Evolutionary conservation across 1,140 invertebrate genomes (phyloP), one percentile per base, ranked within the genome.

Genomic region (Elysia chlorotica): DNA sequence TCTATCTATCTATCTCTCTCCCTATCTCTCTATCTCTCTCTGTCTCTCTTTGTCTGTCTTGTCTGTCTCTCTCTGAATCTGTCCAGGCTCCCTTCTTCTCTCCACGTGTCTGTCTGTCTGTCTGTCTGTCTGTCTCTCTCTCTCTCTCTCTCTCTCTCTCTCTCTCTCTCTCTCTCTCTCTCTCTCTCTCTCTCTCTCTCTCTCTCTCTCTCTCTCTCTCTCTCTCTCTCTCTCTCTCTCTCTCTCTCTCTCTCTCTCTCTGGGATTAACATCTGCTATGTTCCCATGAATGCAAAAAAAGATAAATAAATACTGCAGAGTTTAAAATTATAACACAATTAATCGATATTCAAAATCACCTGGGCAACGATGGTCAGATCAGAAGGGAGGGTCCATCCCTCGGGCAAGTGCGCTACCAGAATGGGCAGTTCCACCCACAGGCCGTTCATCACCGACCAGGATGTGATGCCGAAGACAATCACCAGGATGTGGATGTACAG

Each of bases 391-490:
- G 88, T 91, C 95, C 96, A 97, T 82, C 90, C 90, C 89, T 98
- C 96, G 0, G 96, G 96, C 37, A 95, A 90, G n/a, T 72, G 31
- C 4, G 75, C 63, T 1, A 96, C 93, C 68, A 97, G 87, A 62
- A 96, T 87, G 0, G 96, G 95, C 62, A 97, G 87, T 85, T 98
- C 94, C 54, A 96, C 92, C 88, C 93, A 98, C 68, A 96, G 89
- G 2, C 94, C 94, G 87, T 96, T 97, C 35, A 97, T 91, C 21
- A 93, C 92, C 59, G 97, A 89, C 96, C 96, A 97, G 30, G 95
- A 92, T 76, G 81, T 77, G 23, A 96, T 90, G 31, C 95, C 95
- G 88, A 96, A 96, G 68, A 93, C 88, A 71, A 92, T 89, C 56
- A 93, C 91, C 53, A 96, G 48, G 17, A 79, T 48, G 61, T 81